Evolutionary conservation across 2,888 invertebrate genomes (phyloP).

Genomic region (Andrena flavipes): DNA sequence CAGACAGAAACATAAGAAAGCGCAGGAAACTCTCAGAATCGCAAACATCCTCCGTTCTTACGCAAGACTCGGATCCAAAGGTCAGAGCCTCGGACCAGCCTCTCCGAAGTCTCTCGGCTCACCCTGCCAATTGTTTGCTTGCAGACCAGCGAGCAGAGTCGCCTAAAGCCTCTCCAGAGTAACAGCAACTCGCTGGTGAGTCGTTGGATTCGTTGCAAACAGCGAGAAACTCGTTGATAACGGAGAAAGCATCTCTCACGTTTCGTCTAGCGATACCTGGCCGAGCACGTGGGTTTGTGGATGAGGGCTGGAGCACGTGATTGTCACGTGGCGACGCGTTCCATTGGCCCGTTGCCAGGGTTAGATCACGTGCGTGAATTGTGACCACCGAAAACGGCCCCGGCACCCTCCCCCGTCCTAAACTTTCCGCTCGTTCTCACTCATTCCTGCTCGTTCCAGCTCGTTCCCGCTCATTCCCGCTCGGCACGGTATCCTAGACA

Average conservation of each 20-base stretch:
- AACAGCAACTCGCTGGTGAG: neutral
- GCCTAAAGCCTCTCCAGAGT: neutral
- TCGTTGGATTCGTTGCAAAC: neutral
- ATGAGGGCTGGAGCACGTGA: slow-evolving; percentile 50
- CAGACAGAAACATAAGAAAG: neutral
- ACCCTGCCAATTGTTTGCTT: neutral
- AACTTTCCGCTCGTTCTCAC: slow-evolving; percentile 24
- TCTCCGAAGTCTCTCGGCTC: neutral
- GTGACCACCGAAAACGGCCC: slow-evolving; percentile 33
- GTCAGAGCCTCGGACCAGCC: neutral
- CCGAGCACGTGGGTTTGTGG: neutral
- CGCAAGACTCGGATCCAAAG: neutral
- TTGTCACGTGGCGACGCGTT: slow-evolving; percentile 36
- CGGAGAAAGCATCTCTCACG: neutral
- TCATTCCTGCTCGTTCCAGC: slow-evolving; percentile 15
- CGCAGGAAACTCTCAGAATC: no score
- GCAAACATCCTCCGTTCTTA: neutral
- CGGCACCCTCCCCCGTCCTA: slow-evolving; percentile 20
- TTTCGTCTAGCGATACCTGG: neutral
- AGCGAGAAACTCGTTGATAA: neutral
- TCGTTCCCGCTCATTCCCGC: slow-evolving; percentile 18
- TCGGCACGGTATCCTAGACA: neutral
- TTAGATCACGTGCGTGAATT: slow-evolving; percentile 49
- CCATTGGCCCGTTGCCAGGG: slow-evolving; percentile 33
- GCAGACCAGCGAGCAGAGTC: neutral